Evolutionary conservation across 2,797 vertebrate species (phyloP).

Genomic region (Ptychobarbus kaznakovi): DNA sequence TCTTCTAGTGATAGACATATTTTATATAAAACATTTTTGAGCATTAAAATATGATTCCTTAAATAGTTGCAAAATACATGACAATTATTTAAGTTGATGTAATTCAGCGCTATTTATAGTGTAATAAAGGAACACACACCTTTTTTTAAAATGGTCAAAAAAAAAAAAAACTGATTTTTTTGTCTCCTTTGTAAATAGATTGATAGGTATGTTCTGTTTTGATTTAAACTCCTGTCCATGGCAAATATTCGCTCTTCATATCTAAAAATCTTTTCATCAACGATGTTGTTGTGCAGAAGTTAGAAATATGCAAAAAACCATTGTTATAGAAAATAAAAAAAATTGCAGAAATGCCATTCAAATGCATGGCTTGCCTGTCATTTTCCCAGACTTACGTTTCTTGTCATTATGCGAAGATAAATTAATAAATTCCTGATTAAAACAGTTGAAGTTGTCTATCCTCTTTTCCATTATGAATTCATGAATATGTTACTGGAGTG

Average conservation of each 20-base stretch:
- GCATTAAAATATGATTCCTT: not conserved
- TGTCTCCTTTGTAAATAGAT: not conserved
- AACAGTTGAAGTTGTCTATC: constrained; percentile 46
- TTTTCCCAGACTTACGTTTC: constrained; percentile 29
- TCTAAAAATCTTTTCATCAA: not conserved
- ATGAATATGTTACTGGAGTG: constrained; percentile 59
- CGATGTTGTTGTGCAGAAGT: not conserved
- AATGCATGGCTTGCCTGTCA: constrained; percentile 40
- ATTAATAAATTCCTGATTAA: constrained; percentile 63
- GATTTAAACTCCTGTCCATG: not conserved
- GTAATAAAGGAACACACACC: not conserved
- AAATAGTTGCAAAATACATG: not conserved
- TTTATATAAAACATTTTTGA: not conserved
- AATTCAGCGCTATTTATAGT: not conserved
- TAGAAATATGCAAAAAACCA: not conserved
- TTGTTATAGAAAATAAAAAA: constrained; percentile 25
- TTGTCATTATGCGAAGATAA: constrained; percentile 48
- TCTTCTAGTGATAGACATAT: not conserved
- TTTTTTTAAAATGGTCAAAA: not conserved
- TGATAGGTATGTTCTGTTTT: not conserved
- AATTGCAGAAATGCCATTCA: constrained; percentile 39
- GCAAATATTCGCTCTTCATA: not conserved
- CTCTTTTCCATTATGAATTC: constrained; percentile 35
- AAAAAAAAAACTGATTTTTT: not conserved
- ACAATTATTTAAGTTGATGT: not conserved